Conservation (phyloP, 2,888 invertebrate genomes). For the Drosophila putrida region DNA sequence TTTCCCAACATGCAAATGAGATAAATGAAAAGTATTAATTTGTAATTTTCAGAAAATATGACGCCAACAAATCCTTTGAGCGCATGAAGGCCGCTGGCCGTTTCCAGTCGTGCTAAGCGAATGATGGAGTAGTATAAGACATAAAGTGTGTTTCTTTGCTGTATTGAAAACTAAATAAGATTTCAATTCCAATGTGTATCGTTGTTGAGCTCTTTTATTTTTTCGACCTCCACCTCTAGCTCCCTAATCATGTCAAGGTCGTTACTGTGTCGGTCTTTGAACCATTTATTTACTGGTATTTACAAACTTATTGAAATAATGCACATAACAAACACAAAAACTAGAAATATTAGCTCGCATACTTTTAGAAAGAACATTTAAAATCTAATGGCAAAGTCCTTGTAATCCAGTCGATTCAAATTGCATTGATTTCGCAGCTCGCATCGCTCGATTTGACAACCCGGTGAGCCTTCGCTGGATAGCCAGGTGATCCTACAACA, state of each 20-base stretch:
- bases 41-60: constrained; percentile 81
- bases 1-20: not conserved
- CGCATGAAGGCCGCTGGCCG: constrained; percentile 84
- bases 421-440: constrained; percentile 93
- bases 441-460: constrained; percentile 93
- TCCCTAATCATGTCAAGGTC: not conserved
- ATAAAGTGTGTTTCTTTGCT: constrained; percentile 58
- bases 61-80: constrained; percentile 85
- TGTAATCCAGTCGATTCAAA: constrained; percentile 88
- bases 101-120: constrained; percentile 84
- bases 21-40: not conserved
- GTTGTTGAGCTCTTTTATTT: constrained; percentile 21
- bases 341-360: constrained; percentile 22
- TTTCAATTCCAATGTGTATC: constrained; percentile 56
- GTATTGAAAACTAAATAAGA: constrained; percentile 70
- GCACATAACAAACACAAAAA: constrained; percentile 69
- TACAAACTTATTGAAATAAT: constrained; percentile 71
- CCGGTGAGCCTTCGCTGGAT: constrained; percentile 92
- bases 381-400: constrained; percentile 93
- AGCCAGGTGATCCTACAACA: constrained; percentile 92
- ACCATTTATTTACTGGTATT: constrained; percentile 57
- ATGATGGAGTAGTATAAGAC: constrained; percentile 58
- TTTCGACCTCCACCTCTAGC: not conserved
- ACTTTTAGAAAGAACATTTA: constrained; percentile 84
- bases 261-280: constrained; percentile 9